A percentile compares a stretch with the other conserved stretches of the same genome.
Conservation (phyloP, 2,888 invertebrate genomes). For the Elysia crispata region DNA sequence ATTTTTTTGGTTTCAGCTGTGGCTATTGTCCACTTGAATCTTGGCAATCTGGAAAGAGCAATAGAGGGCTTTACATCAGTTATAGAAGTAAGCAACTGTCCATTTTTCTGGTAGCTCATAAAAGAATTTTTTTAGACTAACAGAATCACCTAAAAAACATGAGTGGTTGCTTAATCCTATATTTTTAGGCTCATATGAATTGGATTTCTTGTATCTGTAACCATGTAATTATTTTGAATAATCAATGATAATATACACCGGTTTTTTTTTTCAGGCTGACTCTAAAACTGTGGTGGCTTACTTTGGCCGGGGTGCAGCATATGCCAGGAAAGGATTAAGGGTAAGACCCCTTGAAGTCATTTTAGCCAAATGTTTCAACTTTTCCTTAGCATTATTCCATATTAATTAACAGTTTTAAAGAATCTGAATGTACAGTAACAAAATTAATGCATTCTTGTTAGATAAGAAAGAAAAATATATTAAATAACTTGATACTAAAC, state of each 20-base stretch:
- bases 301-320: conserved; percentile 67
- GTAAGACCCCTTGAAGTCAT: conserved; percentile 48
- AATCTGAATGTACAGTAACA: no score
- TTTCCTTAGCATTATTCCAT: no score
- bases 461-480: no score
- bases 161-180: no score
- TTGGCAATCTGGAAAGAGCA: conserved; percentile 62
- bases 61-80: conserved; percentile 55
- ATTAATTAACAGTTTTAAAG: no score
- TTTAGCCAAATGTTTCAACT: background rate
- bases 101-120: background rate
- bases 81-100: conserved; percentile 54
- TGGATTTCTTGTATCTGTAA: no score
- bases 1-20: conserved; percentile 54
- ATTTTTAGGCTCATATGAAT: no score
- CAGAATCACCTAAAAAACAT: no score
- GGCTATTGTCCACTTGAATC: conserved; percentile 64
- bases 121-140: background rate
- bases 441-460: no score
- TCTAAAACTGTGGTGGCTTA: conserved; percentile 62
- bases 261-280: conserved; percentile 51
- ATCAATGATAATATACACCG: no score
- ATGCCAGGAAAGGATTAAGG: conserved; percentile 64
- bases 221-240: no score
- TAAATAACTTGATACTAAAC: no score